Conservation (phyloP, 2,113 vertebrate species). For the Lepisosteus osseus region DNA sequence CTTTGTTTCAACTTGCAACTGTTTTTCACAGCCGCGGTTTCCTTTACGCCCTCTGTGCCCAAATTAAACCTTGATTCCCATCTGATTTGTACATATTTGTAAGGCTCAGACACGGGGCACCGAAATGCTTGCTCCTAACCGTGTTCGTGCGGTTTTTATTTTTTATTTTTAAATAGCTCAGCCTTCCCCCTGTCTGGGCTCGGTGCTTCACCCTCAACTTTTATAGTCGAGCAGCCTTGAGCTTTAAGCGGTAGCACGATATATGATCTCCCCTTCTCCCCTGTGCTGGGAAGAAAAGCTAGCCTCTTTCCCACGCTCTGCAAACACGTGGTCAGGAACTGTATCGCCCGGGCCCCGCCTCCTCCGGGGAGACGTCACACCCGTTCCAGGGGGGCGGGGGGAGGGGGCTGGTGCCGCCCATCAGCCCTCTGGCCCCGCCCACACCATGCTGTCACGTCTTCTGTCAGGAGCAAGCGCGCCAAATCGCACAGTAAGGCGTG, state of each 20-base stretch:
- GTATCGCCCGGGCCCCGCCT: conserved; percentile 76
- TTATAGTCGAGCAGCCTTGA: conserved; percentile 12
- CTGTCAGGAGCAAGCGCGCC: not conserved
- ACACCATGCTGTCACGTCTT: not conserved
- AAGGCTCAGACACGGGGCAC: too few relatives aligned
- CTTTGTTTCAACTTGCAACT: too few relatives aligned
- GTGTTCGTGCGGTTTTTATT: too few relatives aligned
- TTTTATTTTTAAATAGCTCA: too few relatives aligned
- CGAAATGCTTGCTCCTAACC: too few relatives aligned
- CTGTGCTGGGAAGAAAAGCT: conserved; percentile 95
- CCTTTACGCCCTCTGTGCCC: too few relatives aligned
- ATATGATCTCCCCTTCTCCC: conserved; percentile 73
- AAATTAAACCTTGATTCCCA: too few relatives aligned
- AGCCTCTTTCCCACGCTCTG: conserved; percentile 98
- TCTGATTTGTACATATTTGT: too few relatives aligned
- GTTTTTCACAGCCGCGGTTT: too few relatives aligned
- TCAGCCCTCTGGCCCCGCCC: conserved; percentile 25
- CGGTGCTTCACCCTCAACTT: conserved; percentile 26
- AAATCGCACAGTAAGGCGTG: too few relatives aligned
- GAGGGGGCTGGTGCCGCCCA: conserved; percentile 43
- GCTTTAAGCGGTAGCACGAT: conserved; percentile 61
- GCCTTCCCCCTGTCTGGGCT: not conserved
- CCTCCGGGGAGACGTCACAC: conserved; percentile 61
- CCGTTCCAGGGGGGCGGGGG: conserved; percentile 30
- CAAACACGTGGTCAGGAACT: conserved; percentile 94